These are phyloP conservation scores for Allolobophora icterica DNA, from an alignment of 2,888 invertebrate species.

Conservation along the genomic window DNA sequence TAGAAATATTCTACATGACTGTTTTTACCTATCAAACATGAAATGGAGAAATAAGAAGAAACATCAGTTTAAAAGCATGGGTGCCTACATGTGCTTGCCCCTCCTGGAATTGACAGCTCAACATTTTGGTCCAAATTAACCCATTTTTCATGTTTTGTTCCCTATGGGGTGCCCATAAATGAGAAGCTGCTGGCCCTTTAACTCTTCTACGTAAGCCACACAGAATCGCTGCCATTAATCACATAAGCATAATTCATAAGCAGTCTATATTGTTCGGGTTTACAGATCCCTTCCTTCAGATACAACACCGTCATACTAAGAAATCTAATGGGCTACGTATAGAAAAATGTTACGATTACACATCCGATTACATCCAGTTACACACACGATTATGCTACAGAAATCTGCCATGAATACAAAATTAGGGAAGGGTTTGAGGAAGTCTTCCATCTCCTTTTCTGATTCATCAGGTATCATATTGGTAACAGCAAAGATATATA, in stretches of 20 bases:
- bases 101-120: not conserved
- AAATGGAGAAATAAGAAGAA: not conserved
- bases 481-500: not conserved
- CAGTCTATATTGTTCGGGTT: too few species aligned
- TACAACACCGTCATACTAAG: not conserved
- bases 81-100: not conserved
- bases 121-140: too few species aligned
- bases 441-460: not conserved
- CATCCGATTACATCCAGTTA: not conserved
- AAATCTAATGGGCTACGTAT: slow-evolving; percentile 3
- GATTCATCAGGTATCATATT: not conserved
- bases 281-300: not conserved
- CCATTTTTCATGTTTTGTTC: not conserved
- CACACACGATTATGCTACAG: not conserved
- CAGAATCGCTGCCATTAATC: not conserved
- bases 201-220: not conserved
- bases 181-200: not conserved
- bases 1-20: not conserved
- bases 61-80: not conserved
- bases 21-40: not conserved
- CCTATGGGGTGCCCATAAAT: not conserved
- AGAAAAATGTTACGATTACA: slow-evolving; percentile 7
- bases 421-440: not conserved
- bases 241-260: not conserved
- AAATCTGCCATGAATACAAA: not conserved